Percentiles rank a stretch among this genome's conserved stretches.
phyloP scores from a whole-genome alignment of 2,797 vertebrate species.

The Sphenopsis melanotis region DNA sequence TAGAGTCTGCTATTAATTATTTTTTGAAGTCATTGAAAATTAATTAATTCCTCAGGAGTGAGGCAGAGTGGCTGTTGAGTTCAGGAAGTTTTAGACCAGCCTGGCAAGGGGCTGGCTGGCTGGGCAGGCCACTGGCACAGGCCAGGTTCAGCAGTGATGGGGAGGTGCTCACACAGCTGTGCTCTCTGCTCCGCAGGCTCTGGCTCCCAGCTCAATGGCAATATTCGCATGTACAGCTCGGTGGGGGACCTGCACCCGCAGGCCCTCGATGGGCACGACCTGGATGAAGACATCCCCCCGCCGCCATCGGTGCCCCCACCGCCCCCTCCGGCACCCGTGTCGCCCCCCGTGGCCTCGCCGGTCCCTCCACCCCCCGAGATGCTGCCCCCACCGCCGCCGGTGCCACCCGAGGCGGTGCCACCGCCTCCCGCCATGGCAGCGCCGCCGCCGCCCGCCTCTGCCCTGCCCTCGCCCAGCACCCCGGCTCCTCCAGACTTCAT shows the following conservation, averaged over 20 bases:
- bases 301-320: conserved; percentile 56
- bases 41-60: not conserved
- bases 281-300: conserved; percentile 72
- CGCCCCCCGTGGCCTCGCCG: not conserved
- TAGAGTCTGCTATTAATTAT: not conserved
- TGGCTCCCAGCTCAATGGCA: conserved; percentile 71
- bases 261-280: conserved; percentile 25
- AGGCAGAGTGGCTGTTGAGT: not conserved
- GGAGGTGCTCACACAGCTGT: not conserved
- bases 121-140: not conserved
- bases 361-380: not conserved
- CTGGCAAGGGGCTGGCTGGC: not conserved
- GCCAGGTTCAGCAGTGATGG: accelerated
- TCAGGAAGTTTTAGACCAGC: not conserved
- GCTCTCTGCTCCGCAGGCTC: conserved; percentile 47
- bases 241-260: conserved; percentile 72
- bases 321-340: not conserved
- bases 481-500: conserved; percentile 64
- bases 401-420: not conserved
- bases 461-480: conserved; percentile 52
- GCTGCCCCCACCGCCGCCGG: not conserved
- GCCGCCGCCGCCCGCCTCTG: not conserved
- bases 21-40: not conserved
- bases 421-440: conserved; percentile 34
- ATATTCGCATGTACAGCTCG: conserved; percentile 73